Percentiles rank a stretch among this genome's conserved stretches.
Conservation (phyloP, 2,113 vertebrate genomes). For the Microtus montanus region DNA sequence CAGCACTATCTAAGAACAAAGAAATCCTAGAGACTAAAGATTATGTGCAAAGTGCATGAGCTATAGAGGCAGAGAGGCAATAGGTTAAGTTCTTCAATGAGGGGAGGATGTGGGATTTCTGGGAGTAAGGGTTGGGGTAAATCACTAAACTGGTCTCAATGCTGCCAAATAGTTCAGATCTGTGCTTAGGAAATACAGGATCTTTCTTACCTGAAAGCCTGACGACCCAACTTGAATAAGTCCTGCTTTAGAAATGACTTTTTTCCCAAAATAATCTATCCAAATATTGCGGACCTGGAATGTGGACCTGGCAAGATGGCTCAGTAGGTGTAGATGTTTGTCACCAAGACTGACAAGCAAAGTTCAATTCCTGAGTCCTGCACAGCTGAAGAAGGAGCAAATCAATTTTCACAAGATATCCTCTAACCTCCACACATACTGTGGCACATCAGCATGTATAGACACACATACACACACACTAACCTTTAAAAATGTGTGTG, state of each 20-base stretch:
- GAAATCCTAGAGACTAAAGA: not conserved
- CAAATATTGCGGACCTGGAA: not conserved
- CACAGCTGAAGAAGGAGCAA: not conserved
- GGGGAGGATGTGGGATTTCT: not conserved
- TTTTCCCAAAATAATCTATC: conserved; percentile 28
- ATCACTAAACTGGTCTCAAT: not conserved
- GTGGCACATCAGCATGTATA: not conserved
- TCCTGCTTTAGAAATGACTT: not conserved
- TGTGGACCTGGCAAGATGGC: not conserved
- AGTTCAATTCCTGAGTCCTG: not conserved
- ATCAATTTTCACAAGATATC: not conserved
- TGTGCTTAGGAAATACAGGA: not conserved
- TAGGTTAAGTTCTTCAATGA: not conserved
- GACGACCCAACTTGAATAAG: not conserved
- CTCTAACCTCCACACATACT: not conserved
- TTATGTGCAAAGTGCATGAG: not conserved
- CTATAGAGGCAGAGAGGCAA: not conserved
- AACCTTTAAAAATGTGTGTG: not conserved
- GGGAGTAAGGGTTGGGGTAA: not conserved
- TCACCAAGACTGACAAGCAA: not conserved
- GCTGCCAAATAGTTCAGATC: not conserved
- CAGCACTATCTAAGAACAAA: conserved; percentile 4
- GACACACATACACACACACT: not conserved
- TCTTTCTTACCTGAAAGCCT: not conserved
- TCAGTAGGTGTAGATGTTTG: not conserved